Evolutionary conservation across 2,113 vertebrate species (phyloP).

Genomic region (Microtus montanus): DNA sequence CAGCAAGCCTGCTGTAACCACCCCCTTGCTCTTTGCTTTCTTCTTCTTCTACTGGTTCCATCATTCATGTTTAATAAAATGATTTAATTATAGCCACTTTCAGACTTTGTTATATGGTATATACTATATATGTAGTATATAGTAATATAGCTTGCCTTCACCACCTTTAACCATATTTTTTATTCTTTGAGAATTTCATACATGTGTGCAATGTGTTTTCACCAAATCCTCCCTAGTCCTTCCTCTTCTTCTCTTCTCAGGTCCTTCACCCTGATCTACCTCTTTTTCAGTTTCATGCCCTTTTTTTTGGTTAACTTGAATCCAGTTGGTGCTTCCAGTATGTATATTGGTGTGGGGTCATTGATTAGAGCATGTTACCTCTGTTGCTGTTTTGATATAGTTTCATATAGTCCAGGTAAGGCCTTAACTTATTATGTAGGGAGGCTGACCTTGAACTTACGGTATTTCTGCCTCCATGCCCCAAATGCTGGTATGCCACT

Average conservation of each 20-base stretch:
- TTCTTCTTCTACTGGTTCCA: background rate
- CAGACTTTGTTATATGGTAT: background rate
- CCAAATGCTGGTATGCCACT: background rate
- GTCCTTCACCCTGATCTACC: background rate
- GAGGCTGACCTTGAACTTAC: no score
- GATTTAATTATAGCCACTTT: constrained; percentile 16
- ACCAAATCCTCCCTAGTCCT: background rate
- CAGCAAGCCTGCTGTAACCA: background rate
- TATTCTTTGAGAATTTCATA: background rate
- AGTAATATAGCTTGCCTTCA: no score
- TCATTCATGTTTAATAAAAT: background rate
- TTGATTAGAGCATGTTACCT: no score
- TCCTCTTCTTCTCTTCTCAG: background rate
- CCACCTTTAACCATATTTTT: background rate
- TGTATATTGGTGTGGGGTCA: no score
- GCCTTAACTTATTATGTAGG: no score
- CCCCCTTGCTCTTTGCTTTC: background rate
- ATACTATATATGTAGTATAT: background rate
- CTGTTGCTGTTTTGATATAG: no score
- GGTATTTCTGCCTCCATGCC: background rate
- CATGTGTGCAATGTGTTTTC: background rate
- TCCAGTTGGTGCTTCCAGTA: background rate
- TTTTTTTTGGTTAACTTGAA: background rate
- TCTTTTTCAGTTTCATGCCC: background rate
- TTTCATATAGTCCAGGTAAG: no score